Conservation (phyloP, 2,113 vertebrate species). For the Pelecanoides urinatrix region DNA sequence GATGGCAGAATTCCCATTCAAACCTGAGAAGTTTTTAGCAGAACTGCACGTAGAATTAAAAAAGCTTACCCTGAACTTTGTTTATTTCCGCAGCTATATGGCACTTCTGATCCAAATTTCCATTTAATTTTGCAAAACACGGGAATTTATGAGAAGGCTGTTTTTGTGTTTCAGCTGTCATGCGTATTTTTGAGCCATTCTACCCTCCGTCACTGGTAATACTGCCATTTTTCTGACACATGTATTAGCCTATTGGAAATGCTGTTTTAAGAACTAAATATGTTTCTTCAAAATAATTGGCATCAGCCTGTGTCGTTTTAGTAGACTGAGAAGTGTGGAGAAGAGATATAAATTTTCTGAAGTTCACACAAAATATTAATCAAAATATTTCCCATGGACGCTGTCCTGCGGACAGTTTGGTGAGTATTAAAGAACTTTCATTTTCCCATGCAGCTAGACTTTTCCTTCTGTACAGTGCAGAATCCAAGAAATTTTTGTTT, state of each 20-base stretch:
- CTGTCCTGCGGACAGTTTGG: background rate
- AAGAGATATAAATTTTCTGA: background rate
- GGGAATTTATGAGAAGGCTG: background rate
- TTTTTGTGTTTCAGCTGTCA: background rate
- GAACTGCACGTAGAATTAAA: rapidly evolving
- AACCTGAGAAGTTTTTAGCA: background rate
- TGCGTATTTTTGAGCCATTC: background rate
- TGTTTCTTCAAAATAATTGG: background rate
- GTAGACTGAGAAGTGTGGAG: background rate
- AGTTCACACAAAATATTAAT: background rate
- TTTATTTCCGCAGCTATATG: constrained; percentile 1
- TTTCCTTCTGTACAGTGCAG: background rate
- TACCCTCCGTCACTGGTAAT: background rate
- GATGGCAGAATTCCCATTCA: constrained; percentile 76
- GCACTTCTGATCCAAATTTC: constrained; percentile 10
- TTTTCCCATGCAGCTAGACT: background rate
- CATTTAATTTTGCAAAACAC: background rate
- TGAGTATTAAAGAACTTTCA: background rate
- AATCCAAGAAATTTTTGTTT: background rate
- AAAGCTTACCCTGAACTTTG: background rate
- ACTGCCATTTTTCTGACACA: background rate
- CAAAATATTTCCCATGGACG: background rate
- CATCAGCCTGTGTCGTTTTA: background rate
- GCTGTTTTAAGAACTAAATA: background rate
- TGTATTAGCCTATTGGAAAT: background rate